These are phyloP conservation scores for Acomys russatus DNA, from an alignment of 2,797 vertebrate species.

Conservation along the genomic window DNA sequence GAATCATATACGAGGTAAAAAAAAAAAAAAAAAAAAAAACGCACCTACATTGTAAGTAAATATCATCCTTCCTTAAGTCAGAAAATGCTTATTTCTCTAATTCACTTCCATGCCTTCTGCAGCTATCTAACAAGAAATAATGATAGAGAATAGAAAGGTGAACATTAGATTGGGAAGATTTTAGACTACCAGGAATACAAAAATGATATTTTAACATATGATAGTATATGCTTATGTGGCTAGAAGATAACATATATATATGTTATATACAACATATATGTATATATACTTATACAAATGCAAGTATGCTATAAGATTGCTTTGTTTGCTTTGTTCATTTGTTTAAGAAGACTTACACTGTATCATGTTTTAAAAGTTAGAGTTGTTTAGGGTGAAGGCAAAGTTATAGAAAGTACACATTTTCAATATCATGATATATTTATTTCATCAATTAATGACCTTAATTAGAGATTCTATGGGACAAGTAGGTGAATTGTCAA, in stretches of 20 bases:
- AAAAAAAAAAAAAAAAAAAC: too few species aligned
- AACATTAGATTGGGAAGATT: background rate
- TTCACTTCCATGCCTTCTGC: fast-evolving
- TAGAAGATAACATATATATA: background rate
- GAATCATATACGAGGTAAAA: background rate
- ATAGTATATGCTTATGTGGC: background rate
- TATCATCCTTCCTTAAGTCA: background rate
- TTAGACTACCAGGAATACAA: background rate
- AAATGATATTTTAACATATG: background rate
- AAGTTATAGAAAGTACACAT: constrained; percentile 63
- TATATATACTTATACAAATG: background rate
- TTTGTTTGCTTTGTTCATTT: constrained; percentile 47
- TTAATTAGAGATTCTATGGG: constrained; percentile 80
- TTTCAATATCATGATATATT: constrained; percentile 81
- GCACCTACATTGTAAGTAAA: background rate
- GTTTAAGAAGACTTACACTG: background rate
- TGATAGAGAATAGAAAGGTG: background rate
- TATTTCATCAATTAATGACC: constrained; percentile 80
- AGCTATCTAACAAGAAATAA: background rate
- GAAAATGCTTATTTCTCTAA: background rate
- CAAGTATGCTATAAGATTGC: background rate
- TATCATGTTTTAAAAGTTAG: constrained; percentile 63
- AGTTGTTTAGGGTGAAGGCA: constrained; percentile 31
- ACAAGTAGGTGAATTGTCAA: constrained; percentile 77
- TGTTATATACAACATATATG: too few species aligned